A percentile compares a stretch with the other conserved stretches of the same genome.
Conservation (phyloP, 2,113 vertebrate species). For the Barnardius zonarius region DNA sequence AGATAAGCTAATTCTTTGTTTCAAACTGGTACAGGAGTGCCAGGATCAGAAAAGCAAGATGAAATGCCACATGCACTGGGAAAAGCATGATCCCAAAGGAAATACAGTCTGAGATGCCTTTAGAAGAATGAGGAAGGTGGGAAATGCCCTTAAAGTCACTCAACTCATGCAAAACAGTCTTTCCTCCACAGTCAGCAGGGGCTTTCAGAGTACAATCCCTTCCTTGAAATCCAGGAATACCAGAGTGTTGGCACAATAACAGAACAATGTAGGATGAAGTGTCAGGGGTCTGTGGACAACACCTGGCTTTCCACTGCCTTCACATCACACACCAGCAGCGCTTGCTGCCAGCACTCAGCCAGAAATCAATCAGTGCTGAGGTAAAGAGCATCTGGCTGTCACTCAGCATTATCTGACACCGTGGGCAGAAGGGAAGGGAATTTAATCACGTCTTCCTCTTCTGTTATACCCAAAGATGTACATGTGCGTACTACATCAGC, state of each 20-base stretch:
- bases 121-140: neutral
- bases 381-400: conserved; percentile 30
- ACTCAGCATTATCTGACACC: neutral
- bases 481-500: neutral
- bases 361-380: neutral
- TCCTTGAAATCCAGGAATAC: conserved; percentile 20
- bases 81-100: neutral
- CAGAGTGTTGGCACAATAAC: neutral
- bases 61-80: neutral
- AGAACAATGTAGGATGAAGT: neutral
- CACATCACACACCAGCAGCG: neutral
- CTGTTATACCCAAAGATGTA: neutral
- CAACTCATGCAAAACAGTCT: neutral
- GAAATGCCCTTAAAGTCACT: neutral
- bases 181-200: neutral
- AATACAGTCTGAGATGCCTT: neutral
- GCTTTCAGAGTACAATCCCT: neutral
- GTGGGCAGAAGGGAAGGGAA: neutral
- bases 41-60: neutral
- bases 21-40: neutral
- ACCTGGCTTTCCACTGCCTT: conserved; percentile 54
- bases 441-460: neutral
- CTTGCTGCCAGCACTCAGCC: neutral
- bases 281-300: conserved; percentile 29
- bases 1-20: neutral